Percentiles rank a stretch among this genome's conserved stretches.
These are phyloP conservation scores for Mobula hypostoma DNA, from an alignment of 2,113 vertebrate genomes.

Conservation along the genomic window DNA sequence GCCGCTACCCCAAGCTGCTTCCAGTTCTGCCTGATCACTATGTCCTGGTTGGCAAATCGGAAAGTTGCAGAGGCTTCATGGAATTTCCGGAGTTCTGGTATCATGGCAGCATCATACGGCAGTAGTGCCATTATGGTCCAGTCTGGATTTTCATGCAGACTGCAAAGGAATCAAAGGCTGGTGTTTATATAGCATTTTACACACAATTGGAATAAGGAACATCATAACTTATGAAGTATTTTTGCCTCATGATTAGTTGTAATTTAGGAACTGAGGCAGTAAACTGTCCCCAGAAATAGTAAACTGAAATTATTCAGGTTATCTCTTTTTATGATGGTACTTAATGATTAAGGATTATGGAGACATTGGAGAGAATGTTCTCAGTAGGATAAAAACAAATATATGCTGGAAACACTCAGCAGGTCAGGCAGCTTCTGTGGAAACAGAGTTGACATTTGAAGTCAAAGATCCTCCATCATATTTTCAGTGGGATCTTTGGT, in stretches of 20 bases:
- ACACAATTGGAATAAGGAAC: no score
- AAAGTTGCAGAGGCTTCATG: constrained; percentile 67
- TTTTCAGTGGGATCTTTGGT: not conserved
- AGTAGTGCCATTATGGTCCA: constrained; percentile 73
- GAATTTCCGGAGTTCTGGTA: constrained; percentile 65
- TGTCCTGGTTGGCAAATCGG: constrained; percentile 63
- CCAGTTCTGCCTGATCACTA: constrained; percentile 81
- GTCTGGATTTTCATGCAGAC: not conserved
- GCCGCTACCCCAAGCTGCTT: constrained; percentile 79
- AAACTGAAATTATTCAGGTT: not conserved
- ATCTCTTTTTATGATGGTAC: not conserved
- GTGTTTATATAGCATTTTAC: not conserved
- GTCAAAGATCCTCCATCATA: no score
- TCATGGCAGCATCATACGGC: constrained; percentile 61
- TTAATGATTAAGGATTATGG: no score
- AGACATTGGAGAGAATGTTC: no score
- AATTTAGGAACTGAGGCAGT: not conserved
- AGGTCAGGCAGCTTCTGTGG: no score
- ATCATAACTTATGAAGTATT: not conserved
- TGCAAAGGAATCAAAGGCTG: not conserved
- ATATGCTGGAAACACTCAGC: no score
- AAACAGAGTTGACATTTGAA: no score
- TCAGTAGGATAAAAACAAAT: no score
- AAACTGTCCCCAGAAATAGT: not conserved
- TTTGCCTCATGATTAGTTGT: not conserved